These are phyloP conservation scores for Podiceps cristatus DNA, from an alignment of 2,113 vertebrate species.

Conservation along the genomic window DNA sequence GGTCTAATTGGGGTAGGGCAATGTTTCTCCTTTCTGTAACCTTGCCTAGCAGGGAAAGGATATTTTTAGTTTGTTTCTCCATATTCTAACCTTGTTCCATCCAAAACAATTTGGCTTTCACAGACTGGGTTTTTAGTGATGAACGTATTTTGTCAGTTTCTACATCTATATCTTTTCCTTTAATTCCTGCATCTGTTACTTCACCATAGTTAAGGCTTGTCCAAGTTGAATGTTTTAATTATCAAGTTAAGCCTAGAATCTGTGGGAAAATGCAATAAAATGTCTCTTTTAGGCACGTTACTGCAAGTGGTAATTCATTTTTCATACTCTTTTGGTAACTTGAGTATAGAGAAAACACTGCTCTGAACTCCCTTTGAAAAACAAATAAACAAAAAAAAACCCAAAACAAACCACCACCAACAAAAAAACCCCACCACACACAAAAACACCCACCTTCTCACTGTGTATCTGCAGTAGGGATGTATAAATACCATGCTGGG, in stretches of 20 bases:
- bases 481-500: background rate
- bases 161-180: constrained; percentile 19
- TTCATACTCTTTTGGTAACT: background rate
- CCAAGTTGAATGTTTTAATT: constrained; percentile 25
- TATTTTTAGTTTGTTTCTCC: constrained; percentile 46
- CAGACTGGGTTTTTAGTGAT: background rate
- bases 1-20: background rate
- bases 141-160: constrained; percentile 22
- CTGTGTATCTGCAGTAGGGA: background rate
- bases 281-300: background rate
- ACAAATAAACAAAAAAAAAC: too few relatives aligned
- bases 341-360: background rate
- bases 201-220: constrained; percentile 39
- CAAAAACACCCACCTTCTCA: fast-evolving
- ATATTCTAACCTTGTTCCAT: background rate
- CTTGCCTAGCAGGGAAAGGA: background rate
- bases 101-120: constrained; percentile 35
- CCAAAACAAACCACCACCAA: too few relatives aligned
- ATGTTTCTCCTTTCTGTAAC: constrained; percentile 21
- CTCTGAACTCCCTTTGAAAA: background rate
- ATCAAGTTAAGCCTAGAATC: background rate
- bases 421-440: too few relatives aligned
- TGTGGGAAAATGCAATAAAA: background rate
- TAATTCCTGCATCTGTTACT: constrained; percentile 54
- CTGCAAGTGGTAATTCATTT: background rate